Evolutionary conservation across 2,797 vertebrate species (phyloP), one percentile per base, ranked within the genome.

Genomic region (Furcifer pardalis): DNA sequence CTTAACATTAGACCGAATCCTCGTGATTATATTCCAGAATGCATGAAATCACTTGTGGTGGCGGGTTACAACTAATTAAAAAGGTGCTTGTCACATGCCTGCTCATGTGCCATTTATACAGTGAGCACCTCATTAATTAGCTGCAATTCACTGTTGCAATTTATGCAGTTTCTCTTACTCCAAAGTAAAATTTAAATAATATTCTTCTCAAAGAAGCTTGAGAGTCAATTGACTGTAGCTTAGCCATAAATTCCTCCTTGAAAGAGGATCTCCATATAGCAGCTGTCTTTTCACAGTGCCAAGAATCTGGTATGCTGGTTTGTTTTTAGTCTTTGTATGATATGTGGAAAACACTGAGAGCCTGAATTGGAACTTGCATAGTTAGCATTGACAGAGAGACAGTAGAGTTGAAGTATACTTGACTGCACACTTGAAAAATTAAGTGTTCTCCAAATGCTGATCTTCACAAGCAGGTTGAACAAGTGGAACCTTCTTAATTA

Each of bases 371-470:
- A 13, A 37, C 76, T 77, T 82, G 52, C 46, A 10, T 65, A 73
- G 4, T 72, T 80, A 66, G n/a, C 84, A 30, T 42, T 17, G 76
- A n/a, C 40, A 87, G 21, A 40, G 7, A 83, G n/a, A 66, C 30
- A 73, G 5, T 86, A 82, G 77, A 76, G 60, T 75, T 42, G 81
- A 56, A 42, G 40, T 62, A 71, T 40, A 13, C n/a, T 77, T 86
- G 42, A 69, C n/a, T 37, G 62, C 3, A 37, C 42, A 60, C 10
- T 77, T 82, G 10, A 32, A 81, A 81, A 77, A 30, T 69, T 25
- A 46, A 63, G 40, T 46, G 23, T 40, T 17, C 66, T 71, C 52
- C 79, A 77, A 40, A 82, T 44, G 71, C 10, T 77, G 63, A 17
- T 60, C 52, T 60, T 63, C 25, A 71, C 46, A 44, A 77, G 49